These are phyloP conservation scores for Hystrix brachyura DNA, from an alignment of 2,113 vertebrate species.

Conservation along the genomic window DNA sequence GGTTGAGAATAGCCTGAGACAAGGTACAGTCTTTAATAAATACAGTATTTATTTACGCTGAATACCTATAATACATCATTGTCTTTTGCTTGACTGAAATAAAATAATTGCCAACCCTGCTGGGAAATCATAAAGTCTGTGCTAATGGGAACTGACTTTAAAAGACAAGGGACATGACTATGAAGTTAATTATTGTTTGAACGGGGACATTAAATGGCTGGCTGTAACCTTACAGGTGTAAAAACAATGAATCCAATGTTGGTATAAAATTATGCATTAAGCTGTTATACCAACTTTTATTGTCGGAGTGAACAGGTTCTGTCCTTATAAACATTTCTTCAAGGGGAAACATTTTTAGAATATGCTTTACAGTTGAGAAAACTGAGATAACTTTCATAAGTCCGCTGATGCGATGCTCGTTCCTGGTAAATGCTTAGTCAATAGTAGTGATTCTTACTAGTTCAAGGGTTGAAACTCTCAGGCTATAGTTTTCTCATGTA, in stretches of 20 bases:
- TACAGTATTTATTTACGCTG: conserved; percentile 53
- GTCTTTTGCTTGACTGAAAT: conserved; percentile 61
- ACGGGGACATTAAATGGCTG: not conserved
- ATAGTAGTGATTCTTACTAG: not conserved
- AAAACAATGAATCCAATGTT: not conserved
- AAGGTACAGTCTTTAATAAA: conserved; percentile 38
- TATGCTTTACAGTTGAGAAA: not conserved
- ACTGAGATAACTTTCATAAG: not conserved
- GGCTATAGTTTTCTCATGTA: not conserved
- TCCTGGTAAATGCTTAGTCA: not conserved
- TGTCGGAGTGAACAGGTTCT: not conserved
- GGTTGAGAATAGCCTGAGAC: conserved; percentile 30
- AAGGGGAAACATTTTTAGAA: not conserved
- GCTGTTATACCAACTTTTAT: not conserved
- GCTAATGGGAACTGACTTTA: conserved; percentile 66
- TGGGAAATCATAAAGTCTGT: conserved; percentile 66
- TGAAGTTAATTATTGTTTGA: conserved; percentile 50
- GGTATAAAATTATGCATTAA: not conserved
- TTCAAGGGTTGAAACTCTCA: not conserved
- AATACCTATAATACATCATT: not conserved
- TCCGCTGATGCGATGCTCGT: not conserved
- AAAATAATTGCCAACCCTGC: conserved; percentile 35
- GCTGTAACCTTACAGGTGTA: not conserved
- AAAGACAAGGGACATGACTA: not conserved
- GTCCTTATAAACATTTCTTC: not conserved